Evolutionary conservation across 2,797 vertebrate species (phyloP).

Genomic region (Acrossocheilus fasciatus): DNA sequence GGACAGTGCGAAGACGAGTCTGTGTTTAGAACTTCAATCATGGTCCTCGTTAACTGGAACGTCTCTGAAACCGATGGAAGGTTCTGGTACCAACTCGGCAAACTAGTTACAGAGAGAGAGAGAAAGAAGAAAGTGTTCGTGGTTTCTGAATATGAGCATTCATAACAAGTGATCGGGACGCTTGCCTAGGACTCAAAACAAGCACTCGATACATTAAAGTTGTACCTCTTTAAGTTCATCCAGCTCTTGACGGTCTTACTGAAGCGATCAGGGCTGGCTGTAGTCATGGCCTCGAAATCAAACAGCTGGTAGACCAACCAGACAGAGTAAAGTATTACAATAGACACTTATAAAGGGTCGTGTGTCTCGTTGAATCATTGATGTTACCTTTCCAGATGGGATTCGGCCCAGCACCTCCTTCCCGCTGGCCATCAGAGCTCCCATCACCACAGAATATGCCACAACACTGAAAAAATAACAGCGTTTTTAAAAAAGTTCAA

Average conservation of each 20-base stretch:
- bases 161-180: background rate
- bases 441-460: conserved; percentile 96
- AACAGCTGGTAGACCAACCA: conserved; percentile 82
- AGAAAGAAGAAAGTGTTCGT: background rate
- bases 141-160: background rate
- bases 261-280: conserved; percentile 90
- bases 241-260: conserved; percentile 91
- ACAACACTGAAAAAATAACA: conserved; percentile 83
- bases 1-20: conserved; percentile 90
- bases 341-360: background rate
- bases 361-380: background rate
- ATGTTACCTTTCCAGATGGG: conserved; percentile 91
- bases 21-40: conserved; percentile 96
- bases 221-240: conserved; percentile 94
- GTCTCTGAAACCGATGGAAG: conserved; percentile 93
- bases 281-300: conserved; percentile 98
- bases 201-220: background rate
- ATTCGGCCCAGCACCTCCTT: conserved; percentile 95
- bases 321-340: background rate
- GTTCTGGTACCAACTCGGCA: conserved; percentile 91
- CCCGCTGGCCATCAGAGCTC: conserved; percentile 95
- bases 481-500: background rate
- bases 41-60: conserved; percentile 90
- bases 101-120: conserved; percentile 73
- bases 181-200: background rate